Percentiles rank a stretch among this genome's conserved stretches.
These are phyloP conservation scores for Heteromormyrus szaboi DNA, from an alignment of 2,797 vertebrate genomes.

Conservation along the genomic window DNA sequence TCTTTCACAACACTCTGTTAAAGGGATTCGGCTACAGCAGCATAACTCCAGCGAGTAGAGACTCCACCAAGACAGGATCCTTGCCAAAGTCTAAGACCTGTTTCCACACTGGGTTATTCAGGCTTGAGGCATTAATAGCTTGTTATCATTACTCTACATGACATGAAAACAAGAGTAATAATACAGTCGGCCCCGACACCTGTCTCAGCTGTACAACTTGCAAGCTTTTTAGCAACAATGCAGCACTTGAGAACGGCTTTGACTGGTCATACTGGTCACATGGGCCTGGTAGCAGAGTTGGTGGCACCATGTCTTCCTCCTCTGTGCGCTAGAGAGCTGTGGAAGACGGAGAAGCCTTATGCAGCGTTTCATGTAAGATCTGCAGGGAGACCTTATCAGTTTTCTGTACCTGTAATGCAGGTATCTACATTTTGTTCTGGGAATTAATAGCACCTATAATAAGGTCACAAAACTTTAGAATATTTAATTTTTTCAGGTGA, in stretches of 20 bases:
- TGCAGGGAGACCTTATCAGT: neutral
- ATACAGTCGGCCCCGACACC: slow-evolving; percentile 31
- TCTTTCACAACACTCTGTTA: neutral
- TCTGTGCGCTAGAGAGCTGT: slow-evolving; percentile 53
- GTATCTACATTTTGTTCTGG: neutral
- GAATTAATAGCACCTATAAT: neutral
- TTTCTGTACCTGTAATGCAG: neutral
- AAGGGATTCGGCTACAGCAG: neutral
- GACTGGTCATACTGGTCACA: slow-evolving; percentile 61
- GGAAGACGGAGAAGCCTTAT: slow-evolving; percentile 48
- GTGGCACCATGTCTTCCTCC: slow-evolving; percentile 62
- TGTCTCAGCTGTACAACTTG: slow-evolving; percentile 38
- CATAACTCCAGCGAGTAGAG: neutral
- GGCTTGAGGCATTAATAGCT: neutral
- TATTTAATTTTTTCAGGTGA: neutral
- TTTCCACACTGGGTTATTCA: slow-evolving; percentile 13
- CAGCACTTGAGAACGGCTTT: neutral
- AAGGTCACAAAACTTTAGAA: neutral
- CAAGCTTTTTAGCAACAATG: slow-evolving; percentile 39
- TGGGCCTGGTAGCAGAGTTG: slow-evolving; percentile 47
- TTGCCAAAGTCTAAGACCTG: neutral
- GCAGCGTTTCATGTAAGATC: neutral
- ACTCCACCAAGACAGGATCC: neutral
- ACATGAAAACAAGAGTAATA: slow-evolving; percentile 30
- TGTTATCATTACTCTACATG: slow-evolving; percentile 34